These are phyloP conservation scores for Pomacea maculata DNA, from an alignment of 1,140 invertebrate genomes.

Conservation along the genomic window DNA sequence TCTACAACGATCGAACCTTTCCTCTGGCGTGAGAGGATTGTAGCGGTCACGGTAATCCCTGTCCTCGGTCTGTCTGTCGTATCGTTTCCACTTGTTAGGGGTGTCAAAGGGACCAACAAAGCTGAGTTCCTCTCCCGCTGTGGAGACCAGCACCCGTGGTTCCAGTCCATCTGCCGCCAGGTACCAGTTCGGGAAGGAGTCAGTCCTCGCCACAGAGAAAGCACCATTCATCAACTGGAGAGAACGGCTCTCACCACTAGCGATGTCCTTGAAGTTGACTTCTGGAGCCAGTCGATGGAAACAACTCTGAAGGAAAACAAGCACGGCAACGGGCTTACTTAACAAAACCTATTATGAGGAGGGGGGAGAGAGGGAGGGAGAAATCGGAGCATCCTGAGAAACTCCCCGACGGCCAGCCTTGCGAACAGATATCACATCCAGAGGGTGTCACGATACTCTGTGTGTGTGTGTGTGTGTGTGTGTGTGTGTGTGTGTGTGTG, in stretches of 20 bases:
- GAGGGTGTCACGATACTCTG: too few species aligned
- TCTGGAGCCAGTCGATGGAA: slow-evolving; percentile 35
- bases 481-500: too few species aligned
- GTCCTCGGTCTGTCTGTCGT: slow-evolving; percentile 27
- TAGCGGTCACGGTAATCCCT: slow-evolving; percentile 42
- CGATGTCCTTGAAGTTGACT: slow-evolving; percentile 21
- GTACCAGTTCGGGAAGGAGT: slow-evolving; percentile 51
- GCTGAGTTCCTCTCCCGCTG: slow-evolving; percentile 44
- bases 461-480: too few species aligned
- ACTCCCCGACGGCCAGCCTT: too few species aligned
- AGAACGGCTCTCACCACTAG: slow-evolving; percentile 24
- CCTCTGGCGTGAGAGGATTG: slow-evolving; percentile 46
- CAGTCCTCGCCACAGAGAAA: slow-evolving; percentile 48
- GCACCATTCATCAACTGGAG: slow-evolving; percentile 35
- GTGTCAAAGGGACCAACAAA: slow-evolving; percentile 51
- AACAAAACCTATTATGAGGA: too few species aligned
- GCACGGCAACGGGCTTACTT: too few species aligned
- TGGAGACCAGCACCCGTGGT: slow-evolving; percentile 42
- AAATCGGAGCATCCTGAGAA: too few species aligned
- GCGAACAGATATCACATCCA: too few species aligned
- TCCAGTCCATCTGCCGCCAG: slow-evolving; percentile 34
- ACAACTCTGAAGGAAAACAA: slow-evolving; percentile 5
- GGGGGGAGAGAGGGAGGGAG: too few species aligned
- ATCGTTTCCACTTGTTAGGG: slow-evolving; percentile 45
- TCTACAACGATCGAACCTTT: slow-evolving; percentile 20